Base-by-base conservation (phyloP, 2,113 vertebrate species). In the Myodes glareolus region DNA sequence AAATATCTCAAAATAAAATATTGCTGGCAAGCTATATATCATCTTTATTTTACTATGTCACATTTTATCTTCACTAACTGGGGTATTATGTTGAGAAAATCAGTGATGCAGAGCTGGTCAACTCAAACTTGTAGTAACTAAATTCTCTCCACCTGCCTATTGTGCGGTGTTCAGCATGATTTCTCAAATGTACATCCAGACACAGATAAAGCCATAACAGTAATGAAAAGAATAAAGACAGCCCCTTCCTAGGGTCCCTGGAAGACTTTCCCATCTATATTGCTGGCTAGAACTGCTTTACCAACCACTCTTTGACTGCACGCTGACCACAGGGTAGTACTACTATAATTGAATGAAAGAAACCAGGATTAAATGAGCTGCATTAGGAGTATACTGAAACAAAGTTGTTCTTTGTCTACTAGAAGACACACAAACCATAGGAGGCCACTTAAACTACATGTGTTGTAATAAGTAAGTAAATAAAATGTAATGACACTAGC, bases 1-100 rank as follows among this genome's bases (percentile, higher is more conserved):
- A 96, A 87, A 89, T 55, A 73, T 31, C 2, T 68, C n/a, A 88
- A 65, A 93, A 47, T 92, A n/a, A 96, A 96, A 86, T 86, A 67
- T 29, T 86, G 31, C 45, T 78, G 4, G 87, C 89, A 93, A 93
- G 13, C 23, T 95, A 0, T 52, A 11, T 76, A 70, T 77, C 55
- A 91, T 50, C 95, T 89, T 92, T 92, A 94, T 95, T 95, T 93
- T 65, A 67, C 70, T 81, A 88, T 58, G 45, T 67, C 27, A 90
- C 23, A 61, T 68, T 55, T 92, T 90, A 78, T 55, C 93, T 82
- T 95, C 13, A 86, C 47, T 85, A n/a, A 85, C 70, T 42, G 12
- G 67, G 16, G 91, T n/a, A 36, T 90, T 31, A 77, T 5, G 85
- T 94, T 97, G 94, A 92, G 94, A 82, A 92, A 94, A 65, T 63